These are phyloP conservation scores for Dynastes maya DNA, from an alignment of 2,888 invertebrate species.

Conservation along the genomic window DNA sequence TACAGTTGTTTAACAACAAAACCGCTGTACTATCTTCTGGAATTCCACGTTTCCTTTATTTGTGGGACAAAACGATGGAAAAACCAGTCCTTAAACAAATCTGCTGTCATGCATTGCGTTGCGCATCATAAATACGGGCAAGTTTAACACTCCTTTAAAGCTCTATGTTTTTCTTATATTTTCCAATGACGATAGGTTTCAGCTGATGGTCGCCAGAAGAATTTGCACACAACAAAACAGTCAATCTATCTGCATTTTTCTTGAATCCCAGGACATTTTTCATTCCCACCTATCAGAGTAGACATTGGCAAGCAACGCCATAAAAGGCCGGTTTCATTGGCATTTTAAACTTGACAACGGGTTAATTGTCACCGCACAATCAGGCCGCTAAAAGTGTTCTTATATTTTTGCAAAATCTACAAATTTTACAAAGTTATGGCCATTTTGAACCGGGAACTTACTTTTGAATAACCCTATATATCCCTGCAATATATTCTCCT, in stretches of 20 bases:
- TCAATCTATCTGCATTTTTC: conserved; percentile 24
- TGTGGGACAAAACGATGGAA: conserved; percentile 4
- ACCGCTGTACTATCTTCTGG: not conserved
- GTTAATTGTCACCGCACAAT: conserved; percentile 9
- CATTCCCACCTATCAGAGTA: conserved; percentile 1
- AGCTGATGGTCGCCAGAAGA: conserved; percentile 23
- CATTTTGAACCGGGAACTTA: no score
- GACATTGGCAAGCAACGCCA: conserved; percentile 20
- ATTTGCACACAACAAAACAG: conserved; percentile 17
- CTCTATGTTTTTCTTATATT: conserved; percentile 7
- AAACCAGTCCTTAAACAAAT: conserved; percentile 20
- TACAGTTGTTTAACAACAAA: not conserved
- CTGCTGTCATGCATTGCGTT: conserved; percentile 3
- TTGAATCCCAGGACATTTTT: conserved; percentile 10
- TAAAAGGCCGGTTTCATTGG: conserved; percentile 18
- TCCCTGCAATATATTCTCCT: no score
- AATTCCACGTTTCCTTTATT: conserved; percentile 14
- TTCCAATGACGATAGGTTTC: not conserved
- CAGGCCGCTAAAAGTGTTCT: not conserved
- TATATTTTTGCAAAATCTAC: not conserved
- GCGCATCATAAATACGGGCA: not conserved
- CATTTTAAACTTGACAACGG: conserved; percentile 6
- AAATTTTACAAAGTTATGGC: no score
- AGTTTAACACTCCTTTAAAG: conserved; percentile 16
- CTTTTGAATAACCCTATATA: no score